Percentiles rank a stretch among this genome's conserved stretches.
phyloP scores from a whole-genome alignment of 2,888 invertebrate genomes.

The Netelia melanura region DNA sequence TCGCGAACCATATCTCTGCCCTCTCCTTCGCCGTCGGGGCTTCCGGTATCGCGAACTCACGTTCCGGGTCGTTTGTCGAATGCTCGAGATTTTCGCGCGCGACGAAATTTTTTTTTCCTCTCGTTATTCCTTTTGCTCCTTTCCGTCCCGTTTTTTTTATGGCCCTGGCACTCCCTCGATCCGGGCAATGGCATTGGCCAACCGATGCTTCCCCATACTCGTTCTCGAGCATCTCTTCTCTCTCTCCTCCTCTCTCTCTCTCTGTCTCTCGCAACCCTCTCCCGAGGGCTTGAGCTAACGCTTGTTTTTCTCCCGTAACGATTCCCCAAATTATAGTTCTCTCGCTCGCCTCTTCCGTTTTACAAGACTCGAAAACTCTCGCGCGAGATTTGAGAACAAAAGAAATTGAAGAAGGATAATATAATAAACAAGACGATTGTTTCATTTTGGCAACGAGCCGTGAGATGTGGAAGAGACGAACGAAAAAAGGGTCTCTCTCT shows the following conservation, averaged over 20 bases:
- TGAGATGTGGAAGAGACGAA: conserved; percentile 52
- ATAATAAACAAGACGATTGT: conserved; percentile 26
- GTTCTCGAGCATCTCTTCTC: conserved; percentile 26
- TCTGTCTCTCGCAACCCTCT: background rate
- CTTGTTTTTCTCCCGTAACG: conserved; percentile 47
- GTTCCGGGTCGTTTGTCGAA: conserved; percentile 69
- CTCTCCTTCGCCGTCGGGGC: conserved; percentile 39
- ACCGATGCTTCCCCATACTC: conserved; percentile 49
- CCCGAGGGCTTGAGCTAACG: conserved; percentile 33
- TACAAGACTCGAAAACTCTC: conserved; percentile 26
- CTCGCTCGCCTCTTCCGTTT: conserved; percentile 11
- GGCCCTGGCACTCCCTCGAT: conserved; percentile 50
- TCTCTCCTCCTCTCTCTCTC: background rate
- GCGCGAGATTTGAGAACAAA: conserved; percentile 30
- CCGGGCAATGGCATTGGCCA: conserved; percentile 51
- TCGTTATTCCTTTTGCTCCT: conserved; percentile 7
- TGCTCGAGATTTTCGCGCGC: conserved; percentile 67
- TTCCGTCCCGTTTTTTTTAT: conserved; percentile 46
- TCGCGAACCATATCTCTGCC: conserved; percentile 30
- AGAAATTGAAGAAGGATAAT: background rate
- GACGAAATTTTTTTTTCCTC: conserved; percentile 43
- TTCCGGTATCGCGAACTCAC: conserved; percentile 66
- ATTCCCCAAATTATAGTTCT: conserved; percentile 14
- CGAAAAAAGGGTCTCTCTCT: conserved; percentile 1
- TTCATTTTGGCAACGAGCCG: conserved; percentile 45